A percentile compares a stretch with the other conserved stretches of the same genome.
Conservation (phyloP, 2,113 vertebrate genomes). For the Saimiri boliviensis region DNA sequence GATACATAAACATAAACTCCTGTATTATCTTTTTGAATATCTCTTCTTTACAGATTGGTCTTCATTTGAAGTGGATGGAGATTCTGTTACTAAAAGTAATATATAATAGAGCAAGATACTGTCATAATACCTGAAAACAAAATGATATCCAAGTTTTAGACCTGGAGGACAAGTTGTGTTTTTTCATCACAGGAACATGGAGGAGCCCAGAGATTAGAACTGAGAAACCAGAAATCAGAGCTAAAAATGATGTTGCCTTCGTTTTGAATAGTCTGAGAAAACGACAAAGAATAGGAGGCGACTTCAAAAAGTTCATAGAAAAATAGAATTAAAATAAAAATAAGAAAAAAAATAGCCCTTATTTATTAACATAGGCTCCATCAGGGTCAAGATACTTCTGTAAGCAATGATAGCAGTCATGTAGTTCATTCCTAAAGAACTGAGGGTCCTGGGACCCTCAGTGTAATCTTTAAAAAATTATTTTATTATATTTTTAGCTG, state of each 20-base stretch:
- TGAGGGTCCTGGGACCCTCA: not conserved
- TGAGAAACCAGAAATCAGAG: not conserved
- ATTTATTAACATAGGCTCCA: not conserved
- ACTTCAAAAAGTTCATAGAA: not conserved
- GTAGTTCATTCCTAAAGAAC: not conserved
- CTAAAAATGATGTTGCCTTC: not conserved
- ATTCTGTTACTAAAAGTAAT: not conserved
- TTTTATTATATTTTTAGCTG: not conserved
- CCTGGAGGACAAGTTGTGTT: not conserved
- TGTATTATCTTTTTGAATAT: not conserved
- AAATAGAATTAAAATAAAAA: not conserved
- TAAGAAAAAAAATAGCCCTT: not conserved
- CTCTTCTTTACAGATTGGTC: not conserved
- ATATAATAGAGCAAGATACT: not conserved
- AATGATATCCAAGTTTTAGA: not conserved
- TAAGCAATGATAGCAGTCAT: not conserved
- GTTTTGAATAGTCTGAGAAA: not conserved
- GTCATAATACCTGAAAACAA: not conserved
- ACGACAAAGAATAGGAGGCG: not conserved
- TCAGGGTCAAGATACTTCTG: not conserved
- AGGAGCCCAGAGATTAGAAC: not conserved
- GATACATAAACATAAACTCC: not conserved
- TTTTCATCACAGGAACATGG: not conserved
- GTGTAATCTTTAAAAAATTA: not conserved
- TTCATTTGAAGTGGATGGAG: not conserved